A percentile compares a stretch with the other conserved stretches of the same genome.
Conservation (phyloP, 2,888 invertebrate species). For the Melangyna quadrimaculata region DNA sequence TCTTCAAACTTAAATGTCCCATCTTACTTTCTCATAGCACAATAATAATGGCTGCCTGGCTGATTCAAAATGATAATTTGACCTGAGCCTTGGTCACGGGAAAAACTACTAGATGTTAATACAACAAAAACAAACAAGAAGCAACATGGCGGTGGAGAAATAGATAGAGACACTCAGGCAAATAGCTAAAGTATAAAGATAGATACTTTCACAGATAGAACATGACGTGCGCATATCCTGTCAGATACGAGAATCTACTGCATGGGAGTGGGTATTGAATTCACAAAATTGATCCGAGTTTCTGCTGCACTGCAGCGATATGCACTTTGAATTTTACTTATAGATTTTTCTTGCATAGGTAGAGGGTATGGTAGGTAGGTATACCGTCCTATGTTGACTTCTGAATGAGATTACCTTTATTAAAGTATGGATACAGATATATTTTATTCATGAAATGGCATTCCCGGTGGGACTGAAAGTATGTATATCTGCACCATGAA, state of each 20-base stretch:
- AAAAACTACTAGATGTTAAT: too few relatives aligned
- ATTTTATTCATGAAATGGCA: constrained; percentile 67
- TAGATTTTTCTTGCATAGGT: background rate
- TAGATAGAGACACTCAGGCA: constrained; percentile 17
- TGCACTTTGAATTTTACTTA: constrained; percentile 38
- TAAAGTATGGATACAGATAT: constrained; percentile 30
- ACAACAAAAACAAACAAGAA: constrained; percentile 20
- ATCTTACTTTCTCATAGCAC: constrained; percentile 1
- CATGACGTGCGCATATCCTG: constrained; percentile 54
- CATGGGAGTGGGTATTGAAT: constrained; percentile 58
- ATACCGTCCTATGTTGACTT: constrained; percentile 7
- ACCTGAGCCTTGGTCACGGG: constrained; percentile 64
- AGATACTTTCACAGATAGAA: constrained; percentile 19
- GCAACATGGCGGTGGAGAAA: constrained; percentile 59
- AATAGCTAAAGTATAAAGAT: background rate
- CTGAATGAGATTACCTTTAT: constrained; percentile 52
- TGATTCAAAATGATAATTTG: constrained; percentile 66
- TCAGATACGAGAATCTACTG: too few relatives aligned
- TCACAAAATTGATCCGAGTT: constrained; percentile 52
- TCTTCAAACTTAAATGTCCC: background rate
- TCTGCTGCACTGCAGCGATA: constrained; percentile 23
- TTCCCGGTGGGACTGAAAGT: constrained; percentile 20
- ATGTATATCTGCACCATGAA: constrained; percentile 13
- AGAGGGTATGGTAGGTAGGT: background rate
- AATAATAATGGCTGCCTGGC: constrained; percentile 61